Evolutionary conservation across 2,888 invertebrate species (phyloP).

Genomic region (Andricus curvator): DNA sequence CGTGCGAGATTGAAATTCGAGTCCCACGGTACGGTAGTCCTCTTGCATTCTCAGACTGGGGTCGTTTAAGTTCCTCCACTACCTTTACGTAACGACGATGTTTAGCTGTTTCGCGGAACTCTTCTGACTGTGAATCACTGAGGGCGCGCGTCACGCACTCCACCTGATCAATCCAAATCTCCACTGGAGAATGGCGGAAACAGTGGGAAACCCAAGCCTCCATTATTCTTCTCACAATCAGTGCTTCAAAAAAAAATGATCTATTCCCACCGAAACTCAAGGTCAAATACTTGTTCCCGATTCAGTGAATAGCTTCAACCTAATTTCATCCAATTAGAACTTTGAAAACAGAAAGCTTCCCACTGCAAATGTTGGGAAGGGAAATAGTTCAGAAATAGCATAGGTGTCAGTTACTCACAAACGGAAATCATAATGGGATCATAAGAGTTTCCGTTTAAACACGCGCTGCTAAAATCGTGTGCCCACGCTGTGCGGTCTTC

Average conservation of each 20-base stretch:
- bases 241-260: neutral
- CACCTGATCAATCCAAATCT: conserved; percentile 43
- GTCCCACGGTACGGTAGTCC: conserved; percentile 64
- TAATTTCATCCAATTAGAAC: neutral
- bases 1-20: conserved; percentile 69
- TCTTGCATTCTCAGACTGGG: conserved; percentile 69
- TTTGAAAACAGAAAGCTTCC: neutral
- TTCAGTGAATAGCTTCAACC: neutral
- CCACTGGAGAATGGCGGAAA: neutral
- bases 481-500: conserved; percentile 66
- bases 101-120: conserved; percentile 72
- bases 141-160: conserved; percentile 58
- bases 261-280: neutral
- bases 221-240: neutral
- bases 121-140: conserved; percentile 55
- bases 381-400: conserved; percentile 37
- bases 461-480: conserved; percentile 57
- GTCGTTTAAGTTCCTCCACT: conserved; percentile 64
- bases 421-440: conserved; percentile 44
- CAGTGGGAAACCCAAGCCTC: conserved; percentile 25
- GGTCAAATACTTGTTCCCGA: neutral
- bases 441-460: conserved; percentile 37
- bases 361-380: neutral
- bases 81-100: conserved; percentile 72
- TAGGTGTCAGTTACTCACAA: conserved; percentile 6